Base-by-base conservation (phyloP, 2,797 vertebrate species). In the Clarias platycephalus region DNA sequence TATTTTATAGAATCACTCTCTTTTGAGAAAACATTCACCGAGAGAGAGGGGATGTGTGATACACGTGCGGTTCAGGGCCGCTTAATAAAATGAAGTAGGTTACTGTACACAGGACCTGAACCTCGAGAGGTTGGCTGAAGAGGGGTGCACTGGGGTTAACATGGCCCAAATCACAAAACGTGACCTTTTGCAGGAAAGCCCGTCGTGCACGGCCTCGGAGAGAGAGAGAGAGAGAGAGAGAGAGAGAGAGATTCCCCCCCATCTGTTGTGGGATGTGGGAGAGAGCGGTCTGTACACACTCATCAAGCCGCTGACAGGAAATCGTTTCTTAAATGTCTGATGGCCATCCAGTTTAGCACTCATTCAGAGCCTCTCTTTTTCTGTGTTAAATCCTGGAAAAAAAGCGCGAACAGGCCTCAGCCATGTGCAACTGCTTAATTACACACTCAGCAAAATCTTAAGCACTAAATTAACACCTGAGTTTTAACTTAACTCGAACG, bases 271-370 rank as follows among this genome's bases (percentile, higher is more conserved):
- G 64, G 84, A 84, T 67, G 83, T 64, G 81, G 64, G 83, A 84
- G 82, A 40, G 55, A 55, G 62, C 70, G 85, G 85, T 87, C 84
- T 86, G 83, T 74, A 85, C 86, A 85, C 86, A 37, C 81, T 84
- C 83, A 89, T 88, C 88, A 86, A 82, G 66, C 60, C 63, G 84
- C 79, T 90, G 89, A 91, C 88, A 89, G 87, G 83, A 89, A 91
- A 90, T 90, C 88, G 86, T 90, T 90, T 18, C 63, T 57, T 78
- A 88, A 85, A 87, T 91, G 86, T 86, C 85, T 89, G 81, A 88
- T 87, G 87, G 72, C 80, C 83, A 86, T 87, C 86, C 86, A 85
- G 86, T 86, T 66, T 71, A 71, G 37, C 83, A 81, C 83, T 75
- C 83, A 63, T 83, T 57, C 74, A 67, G 76, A 81, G 70, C 63